Percentiles rank a stretch among this genome's conserved stretches.
Conservation (phyloP, 2,797 vertebrate genomes). For the Bovichtus variegatus region DNA sequence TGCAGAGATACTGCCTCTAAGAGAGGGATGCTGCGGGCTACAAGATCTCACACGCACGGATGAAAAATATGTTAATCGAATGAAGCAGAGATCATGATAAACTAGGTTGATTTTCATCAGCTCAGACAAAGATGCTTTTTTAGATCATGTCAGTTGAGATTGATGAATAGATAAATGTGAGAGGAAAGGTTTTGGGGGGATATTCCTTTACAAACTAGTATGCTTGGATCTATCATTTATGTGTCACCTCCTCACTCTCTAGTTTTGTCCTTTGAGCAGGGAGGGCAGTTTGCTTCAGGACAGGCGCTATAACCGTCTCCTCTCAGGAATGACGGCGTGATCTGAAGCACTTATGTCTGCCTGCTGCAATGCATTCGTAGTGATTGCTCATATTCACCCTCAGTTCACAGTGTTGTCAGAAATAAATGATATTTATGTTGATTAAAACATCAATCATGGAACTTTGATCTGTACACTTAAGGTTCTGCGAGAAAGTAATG, state of each 20-base stretch:
- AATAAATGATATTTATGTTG: background rate
- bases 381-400: slow-evolving; percentile 14
- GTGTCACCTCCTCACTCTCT: slow-evolving; percentile 22
- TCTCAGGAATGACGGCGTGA: slow-evolving; percentile 29
- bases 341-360: background rate
- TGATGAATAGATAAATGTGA: background rate
- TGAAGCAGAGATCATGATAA: background rate
- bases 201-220: slow-evolving; percentile 8
- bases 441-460: slow-evolving; percentile 19
- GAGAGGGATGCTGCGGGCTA: slow-evolving; percentile 30
- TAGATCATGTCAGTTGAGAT: background rate
- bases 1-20: background rate
- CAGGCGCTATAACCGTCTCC: slow-evolving; percentile 50
- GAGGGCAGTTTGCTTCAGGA: slow-evolving; percentile 53
- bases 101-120: background rate
- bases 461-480: slow-evolving; percentile 26
- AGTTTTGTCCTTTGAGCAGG: slow-evolving; percentile 19
- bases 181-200: background rate
- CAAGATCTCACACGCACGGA: slow-evolving; percentile 13
- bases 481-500: slow-evolving; percentile 13
- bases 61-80: slow-evolving; percentile 23
- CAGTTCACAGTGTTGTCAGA: background rate
- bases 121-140: background rate
- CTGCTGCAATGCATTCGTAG: slow-evolving; percentile 5
- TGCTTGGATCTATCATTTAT: slow-evolving; percentile 21